Evolutionary conservation across 2,113 vertebrate species (phyloP).

Genomic region (Macquaria australasica): DNA sequence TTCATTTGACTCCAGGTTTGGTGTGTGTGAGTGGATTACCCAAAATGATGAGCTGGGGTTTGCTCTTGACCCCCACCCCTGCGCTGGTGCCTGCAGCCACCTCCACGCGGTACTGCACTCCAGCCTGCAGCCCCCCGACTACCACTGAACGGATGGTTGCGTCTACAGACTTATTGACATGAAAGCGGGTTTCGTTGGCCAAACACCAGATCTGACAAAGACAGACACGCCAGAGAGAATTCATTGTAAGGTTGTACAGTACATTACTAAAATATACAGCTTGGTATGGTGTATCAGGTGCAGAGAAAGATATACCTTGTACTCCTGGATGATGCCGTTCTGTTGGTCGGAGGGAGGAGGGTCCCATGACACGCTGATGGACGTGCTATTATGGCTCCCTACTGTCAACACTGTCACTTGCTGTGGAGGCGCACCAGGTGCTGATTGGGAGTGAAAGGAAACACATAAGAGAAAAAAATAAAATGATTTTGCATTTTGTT

Average conservation of each 20-base stretch:
- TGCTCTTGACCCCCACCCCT: constrained; percentile 93
- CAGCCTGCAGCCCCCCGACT: constrained; percentile 91
- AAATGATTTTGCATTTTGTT: neutral
- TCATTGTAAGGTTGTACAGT: constrained; percentile 20
- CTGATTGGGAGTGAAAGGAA: constrained; percentile 78
- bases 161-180: constrained; percentile 96
- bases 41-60: constrained; percentile 92
- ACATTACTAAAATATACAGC: constrained; percentile 42
- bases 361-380: constrained; percentile 98
- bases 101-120: constrained; percentile 93
- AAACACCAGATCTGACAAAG: constrained; percentile 93
- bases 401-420: constrained; percentile 96
- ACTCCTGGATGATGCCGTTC: constrained; percentile 98
- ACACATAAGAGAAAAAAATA: constrained; percentile 42
- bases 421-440: constrained; percentile 96
- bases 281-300: neutral
- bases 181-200: constrained; percentile 94
- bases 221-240: constrained; percentile 63
- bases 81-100: constrained; percentile 94
- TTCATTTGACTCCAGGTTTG: constrained; percentile 64
- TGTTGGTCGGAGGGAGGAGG: constrained; percentile 95
- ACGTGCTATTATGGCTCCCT: constrained; percentile 96
- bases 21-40: constrained; percentile 85
- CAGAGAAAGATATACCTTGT: constrained; percentile 88
- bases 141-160: constrained; percentile 93